These are phyloP conservation scores for Aphaenogaster rudis DNA, from an alignment of 1,140 invertebrate species.

Conservation along the genomic window DNA sequence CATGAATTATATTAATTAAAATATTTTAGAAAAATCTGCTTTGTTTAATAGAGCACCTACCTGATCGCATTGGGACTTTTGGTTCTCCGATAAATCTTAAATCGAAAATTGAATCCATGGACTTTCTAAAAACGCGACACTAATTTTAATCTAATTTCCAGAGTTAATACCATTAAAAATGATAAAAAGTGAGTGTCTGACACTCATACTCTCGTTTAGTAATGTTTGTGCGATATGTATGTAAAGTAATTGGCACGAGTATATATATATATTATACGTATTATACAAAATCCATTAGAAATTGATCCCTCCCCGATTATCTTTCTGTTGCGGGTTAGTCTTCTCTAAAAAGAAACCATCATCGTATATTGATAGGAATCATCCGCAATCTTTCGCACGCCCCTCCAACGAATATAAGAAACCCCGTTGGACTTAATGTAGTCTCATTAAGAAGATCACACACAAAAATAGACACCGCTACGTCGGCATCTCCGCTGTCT, in stretches of 20 bases:
- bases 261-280: constrained; percentile 29
- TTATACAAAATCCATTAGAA: constrained; percentile 59
- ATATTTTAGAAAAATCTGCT: constrained; percentile 4
- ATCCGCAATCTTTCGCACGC: not conserved
- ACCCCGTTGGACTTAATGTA: constrained; percentile 2
- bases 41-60: not conserved
- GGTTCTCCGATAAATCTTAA: not conserved
- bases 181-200: constrained; percentile 2
- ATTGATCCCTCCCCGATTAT: constrained; percentile 42
- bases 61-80: not conserved
- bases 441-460: constrained; percentile 9
- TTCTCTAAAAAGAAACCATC: constrained; percentile 17
- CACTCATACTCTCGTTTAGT: constrained; percentile 5
- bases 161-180: constrained; percentile 34
- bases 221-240: constrained; percentile 58
- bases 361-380: constrained; percentile 9
- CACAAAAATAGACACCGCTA: constrained; percentile 20
- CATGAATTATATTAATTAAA: constrained; percentile 1
- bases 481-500: not conserved
- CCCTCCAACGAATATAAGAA: constrained; percentile 20
- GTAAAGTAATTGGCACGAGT: constrained; percentile 60
- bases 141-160: constrained; percentile 40
- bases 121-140: not conserved
- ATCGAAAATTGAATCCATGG: not conserved
- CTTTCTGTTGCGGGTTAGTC: not conserved